Conservation (phyloP, 2,797 vertebrate genomes). For the Clarias pachynema region DNA sequence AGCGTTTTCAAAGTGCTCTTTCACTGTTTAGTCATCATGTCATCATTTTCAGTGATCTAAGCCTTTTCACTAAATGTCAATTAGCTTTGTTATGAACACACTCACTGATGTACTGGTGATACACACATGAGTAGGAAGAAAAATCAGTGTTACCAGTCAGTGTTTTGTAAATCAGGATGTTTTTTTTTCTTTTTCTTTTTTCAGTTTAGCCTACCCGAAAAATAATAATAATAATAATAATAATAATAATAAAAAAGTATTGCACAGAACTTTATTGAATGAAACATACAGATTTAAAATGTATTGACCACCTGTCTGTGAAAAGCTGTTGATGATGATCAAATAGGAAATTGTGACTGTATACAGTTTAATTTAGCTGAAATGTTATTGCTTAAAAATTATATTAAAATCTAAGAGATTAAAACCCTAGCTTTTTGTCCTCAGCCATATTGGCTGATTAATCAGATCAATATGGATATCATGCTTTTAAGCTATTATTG, state of each 20-base stretch:
- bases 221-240: too few species aligned
- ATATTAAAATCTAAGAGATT: background rate
- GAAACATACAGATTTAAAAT: too few species aligned
- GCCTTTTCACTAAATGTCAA: background rate
- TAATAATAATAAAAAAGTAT: too few species aligned
- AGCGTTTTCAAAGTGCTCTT: too few species aligned
- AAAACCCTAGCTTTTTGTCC: background rate
- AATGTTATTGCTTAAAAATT: background rate
- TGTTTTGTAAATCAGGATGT: background rate
- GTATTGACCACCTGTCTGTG: too few species aligned
- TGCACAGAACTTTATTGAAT: too few species aligned
- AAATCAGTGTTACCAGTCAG: background rate
- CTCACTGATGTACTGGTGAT: background rate
- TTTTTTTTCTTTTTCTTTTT: background rate
- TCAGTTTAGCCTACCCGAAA: background rate
- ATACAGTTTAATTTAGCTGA: background rate
- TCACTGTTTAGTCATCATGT: conserved; percentile 2
- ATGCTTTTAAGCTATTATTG: conserved; percentile 19
- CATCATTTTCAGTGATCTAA: background rate
- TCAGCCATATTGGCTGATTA: conserved; percentile 1
- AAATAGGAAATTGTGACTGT: too few species aligned
- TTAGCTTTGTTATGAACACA: background rate
- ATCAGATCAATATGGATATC: conserved; percentile 4
- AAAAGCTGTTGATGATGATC: too few species aligned
- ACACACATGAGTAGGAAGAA: background rate